Base-by-base conservation (phyloP, 2,113 vertebrate species). In the Eudyptes chrysolophus region DNA sequence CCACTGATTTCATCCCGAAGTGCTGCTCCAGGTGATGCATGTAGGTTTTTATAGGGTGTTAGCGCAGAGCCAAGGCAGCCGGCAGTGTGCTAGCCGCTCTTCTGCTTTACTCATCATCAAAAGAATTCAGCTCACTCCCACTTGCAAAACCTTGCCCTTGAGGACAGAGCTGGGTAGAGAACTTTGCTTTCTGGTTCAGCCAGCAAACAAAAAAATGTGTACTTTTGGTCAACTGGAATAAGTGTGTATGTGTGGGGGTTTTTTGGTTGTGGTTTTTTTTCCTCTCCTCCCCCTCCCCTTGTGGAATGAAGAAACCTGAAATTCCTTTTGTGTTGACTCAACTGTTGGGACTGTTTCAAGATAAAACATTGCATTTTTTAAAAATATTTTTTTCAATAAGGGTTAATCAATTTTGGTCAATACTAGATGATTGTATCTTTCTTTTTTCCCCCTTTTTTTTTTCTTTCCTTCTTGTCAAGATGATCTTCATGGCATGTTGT, bases 21-120 rank as follows among this genome's bases (percentile, higher is more conserved):
- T 0, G 64, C 76, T 13, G 22, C 46, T 80, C 40, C 0, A 3
- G 27, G 48, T 83, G 74, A 60, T 0, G 7, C 17, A 2, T 3
- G 10, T 13, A n/a, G 25, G 34, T 15, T 85, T 90, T 94, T 66
- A 84, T 18, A 34, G 54, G 32, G 8, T 46, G 44, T 42, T 21
- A 62, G 65, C 2, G 1, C 15, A 24, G 42, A 64, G 83, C 38
- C 52, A 57, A 66, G 40, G 29, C 78, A 69, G 79, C 21, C 34
- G 2, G 79, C 66, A 66, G 51, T 8, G 0, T 49, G 58, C 70
- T 92, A 40, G 54, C 34, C 29, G 7, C 89, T 54, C 89, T 68
- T 54, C 94, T 92, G 89, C 48, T 96, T 96, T 96, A 11, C 71
- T 92, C 92, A 92, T 94, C 89, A 95, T 42, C 61, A 38, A 49